A percentile compares a stretch with the other conserved stretches of the same genome.
Conservation (phyloP, 1,140 invertebrate genomes). For the Cephus cinctus region DNA sequence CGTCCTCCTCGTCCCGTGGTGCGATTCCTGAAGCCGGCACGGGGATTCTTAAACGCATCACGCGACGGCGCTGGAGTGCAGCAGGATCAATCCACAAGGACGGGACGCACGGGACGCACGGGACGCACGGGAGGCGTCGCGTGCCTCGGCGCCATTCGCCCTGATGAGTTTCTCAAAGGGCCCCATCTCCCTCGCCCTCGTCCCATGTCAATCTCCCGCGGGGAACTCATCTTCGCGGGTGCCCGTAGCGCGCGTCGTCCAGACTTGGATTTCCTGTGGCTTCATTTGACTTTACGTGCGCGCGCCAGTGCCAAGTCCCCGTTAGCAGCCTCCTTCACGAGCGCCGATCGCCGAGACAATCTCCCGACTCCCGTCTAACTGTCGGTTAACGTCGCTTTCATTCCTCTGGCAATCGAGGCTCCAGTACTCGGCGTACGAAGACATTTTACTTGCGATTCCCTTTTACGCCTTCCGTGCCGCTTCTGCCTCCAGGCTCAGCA, state of each 20-base stretch:
- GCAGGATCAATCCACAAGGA: neutral
- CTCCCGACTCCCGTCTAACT: no score
- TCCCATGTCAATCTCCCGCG: no score
- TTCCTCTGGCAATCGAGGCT: no score
- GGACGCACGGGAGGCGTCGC: slow-evolving; percentile 23
- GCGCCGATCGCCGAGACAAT: slow-evolving; percentile 1
- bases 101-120: no score
- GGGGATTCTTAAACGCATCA: slow-evolving; percentile 12
- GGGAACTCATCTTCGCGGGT: slow-evolving; percentile 15
- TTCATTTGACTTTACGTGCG: slow-evolving; percentile 16
- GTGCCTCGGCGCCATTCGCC: slow-evolving; percentile 26
- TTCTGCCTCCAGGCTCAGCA: no score
- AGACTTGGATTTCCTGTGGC: slow-evolving; percentile 9
- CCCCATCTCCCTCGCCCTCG: no score
- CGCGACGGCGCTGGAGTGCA: neutral
- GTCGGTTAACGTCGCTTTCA: no score
- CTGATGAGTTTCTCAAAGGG: slow-evolving; percentile 30
- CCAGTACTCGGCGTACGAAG: no score
- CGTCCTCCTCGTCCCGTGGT: neutral
- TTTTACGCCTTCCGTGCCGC: no score
- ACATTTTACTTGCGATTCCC: no score
- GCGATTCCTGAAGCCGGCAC: slow-evolving; percentile 11
- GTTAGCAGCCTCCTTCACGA: slow-evolving; percentile 25
- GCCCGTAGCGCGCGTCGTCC: neutral
- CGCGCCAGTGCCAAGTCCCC: slow-evolving; percentile 18